Evolutionary conservation across 1,140 invertebrate species (phyloP), one percentile per base, ranked within the genome.

Genomic region (Dufourea novaeangliae): DNA sequence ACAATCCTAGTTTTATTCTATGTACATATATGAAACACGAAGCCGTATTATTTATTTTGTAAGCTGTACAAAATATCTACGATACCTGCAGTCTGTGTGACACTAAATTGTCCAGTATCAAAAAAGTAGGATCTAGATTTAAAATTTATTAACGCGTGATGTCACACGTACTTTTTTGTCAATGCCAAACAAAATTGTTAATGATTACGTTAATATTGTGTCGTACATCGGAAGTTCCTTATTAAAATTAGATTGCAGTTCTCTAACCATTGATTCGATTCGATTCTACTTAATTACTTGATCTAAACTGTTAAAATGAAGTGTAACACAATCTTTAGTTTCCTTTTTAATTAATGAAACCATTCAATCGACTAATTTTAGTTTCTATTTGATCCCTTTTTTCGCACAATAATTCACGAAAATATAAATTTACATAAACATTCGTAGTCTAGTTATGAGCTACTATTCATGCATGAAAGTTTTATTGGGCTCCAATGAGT

Each of bases 121-220:
- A 37, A 10, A n/a, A n/a, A 37, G 10, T 37, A 37, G 10, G 10
- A 37, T 4, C 4, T 37, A 37, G 10, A 37, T 10, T 37, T 50
- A 50, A 7, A 50, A 22, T 50, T 10, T 50, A 22, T 6, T 1
- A 14, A 46, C 3, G 12, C 41, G 17, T 46, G 0, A 20, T 5
- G 41, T 20, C 41, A 46, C 41, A 17, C 20, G 41, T 52, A 22
- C 20, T 57, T 57, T 29, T 57, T 11, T 57, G 12, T 57, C 27
- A 57, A 32, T 32, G 25, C 27, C 12, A 57, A 11, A 11, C 20
- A 17, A 57, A 3, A 32, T 57, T 32, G 27, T 11, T 25, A 56
- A 56, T 56, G 14, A 17, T 57, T 57, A 27, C 25, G 27, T 57
- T 57, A 57, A 57, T 57, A 57, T 57, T 27, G 54, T 57, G 27